Base-by-base conservation (phyloP, 2,113 vertebrate genomes). In the Gopherus evgoodei region DNA sequence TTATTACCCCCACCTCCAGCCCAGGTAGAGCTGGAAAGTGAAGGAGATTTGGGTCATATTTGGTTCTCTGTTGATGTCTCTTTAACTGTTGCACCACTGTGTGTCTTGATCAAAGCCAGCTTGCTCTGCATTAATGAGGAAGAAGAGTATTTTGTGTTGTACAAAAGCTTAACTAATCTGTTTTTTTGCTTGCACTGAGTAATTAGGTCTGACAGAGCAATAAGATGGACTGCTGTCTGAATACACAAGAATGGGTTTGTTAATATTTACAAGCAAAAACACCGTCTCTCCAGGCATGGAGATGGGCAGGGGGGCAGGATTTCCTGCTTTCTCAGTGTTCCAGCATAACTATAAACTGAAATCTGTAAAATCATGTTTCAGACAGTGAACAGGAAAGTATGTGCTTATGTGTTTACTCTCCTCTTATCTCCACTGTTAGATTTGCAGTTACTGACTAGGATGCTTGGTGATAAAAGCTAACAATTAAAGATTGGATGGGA, bases 81-180 rank as follows among this genome's bases (percentile, higher is more conserved):
- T 8, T 79, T 22, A 59, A 35, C 27, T 44, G 42, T 76, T 76
- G 42, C 42, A 47, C 75, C 25, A 14, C 24, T 47, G 75, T 78
- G 65, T 44, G 24, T 47, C 25, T 13, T 78, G 42, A 78, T 47
- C 42, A 78, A 78, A 78, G 42, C 38, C 12, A 44, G 24, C 13
- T 27, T 78, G 47, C 42, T 44, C 7, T 78, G 75, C 24, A 44
- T 78, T 47, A 78, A 38, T 4, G 3, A 38, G 65, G n/a, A 81
- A 6, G 52, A 6, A 1, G 62, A 24, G 4, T 1, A 2, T 76
- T 79, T 83, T 16, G 31, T 35, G 4, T 1, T 10, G 47, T 22
- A 42, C 38, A 56, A 83, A 53, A 24, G 12, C 13, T 0, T 0
- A 79, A 47, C 0, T 31, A 22, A 50, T 3, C 16, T 21, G 31